Evolutionary conservation across 2,113 vertebrate species (phyloP).

Genomic region (Zingel zingel): DNA sequence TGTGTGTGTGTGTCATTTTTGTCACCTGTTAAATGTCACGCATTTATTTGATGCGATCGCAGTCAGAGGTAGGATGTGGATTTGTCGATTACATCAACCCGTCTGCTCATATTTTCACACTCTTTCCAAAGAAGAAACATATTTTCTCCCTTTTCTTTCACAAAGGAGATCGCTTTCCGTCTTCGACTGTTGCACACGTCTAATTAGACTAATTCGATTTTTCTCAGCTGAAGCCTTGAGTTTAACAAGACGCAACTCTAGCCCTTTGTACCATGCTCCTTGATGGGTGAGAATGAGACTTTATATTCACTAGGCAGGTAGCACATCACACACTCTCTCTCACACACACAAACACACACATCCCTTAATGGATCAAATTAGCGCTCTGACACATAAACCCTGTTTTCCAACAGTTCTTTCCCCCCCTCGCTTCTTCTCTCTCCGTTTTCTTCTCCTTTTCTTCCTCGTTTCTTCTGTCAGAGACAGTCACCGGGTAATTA

Average conservation of each 20-base stretch:
- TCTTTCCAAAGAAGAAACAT: constrained; percentile 12
- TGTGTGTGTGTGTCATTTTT: not conserved
- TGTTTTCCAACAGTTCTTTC: constrained; percentile 58
- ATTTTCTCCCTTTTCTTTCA: constrained; percentile 57
- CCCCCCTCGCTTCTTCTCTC: constrained; percentile 37
- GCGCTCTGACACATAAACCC: constrained; percentile 74
- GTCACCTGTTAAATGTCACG: not conserved
- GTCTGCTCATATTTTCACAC: constrained; percentile 51
- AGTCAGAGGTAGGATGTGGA: constrained; percentile 22
- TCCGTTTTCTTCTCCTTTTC: constrained; percentile 32
- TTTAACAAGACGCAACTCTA: constrained; percentile 66
- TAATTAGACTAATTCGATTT: constrained; percentile 78
- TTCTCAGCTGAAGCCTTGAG: constrained; percentile 60
- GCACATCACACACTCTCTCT: constrained; percentile 48
- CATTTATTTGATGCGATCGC: constrained; percentile 9
- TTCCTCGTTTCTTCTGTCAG: constrained; percentile 36
- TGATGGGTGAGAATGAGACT: constrained; percentile 75
- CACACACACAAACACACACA: constrained; percentile 52
- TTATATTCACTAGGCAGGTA: constrained; percentile 64
- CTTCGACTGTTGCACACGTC: constrained; percentile 59
- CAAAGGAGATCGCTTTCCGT: constrained; percentile 35
- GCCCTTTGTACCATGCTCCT: constrained; percentile 49
- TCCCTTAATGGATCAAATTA: constrained; percentile 82
- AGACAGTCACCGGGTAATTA: constrained; percentile 70
- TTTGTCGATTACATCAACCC: constrained; percentile 24